These are phyloP conservation scores for Chironomus tentans DNA, from an alignment of 2,888 invertebrate species.

Conservation along the genomic window DNA sequence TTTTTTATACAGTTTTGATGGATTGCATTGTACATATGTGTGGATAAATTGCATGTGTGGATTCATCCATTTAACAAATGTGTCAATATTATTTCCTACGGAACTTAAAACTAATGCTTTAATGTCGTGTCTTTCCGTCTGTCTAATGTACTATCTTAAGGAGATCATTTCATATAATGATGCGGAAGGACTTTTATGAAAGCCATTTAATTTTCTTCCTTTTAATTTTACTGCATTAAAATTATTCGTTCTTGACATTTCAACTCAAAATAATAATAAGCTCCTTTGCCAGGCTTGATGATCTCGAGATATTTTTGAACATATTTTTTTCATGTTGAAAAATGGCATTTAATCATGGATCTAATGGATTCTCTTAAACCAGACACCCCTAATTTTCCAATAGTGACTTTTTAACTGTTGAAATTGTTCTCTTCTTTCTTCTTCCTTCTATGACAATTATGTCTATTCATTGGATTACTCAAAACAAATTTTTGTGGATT, in stretches of 20 bases:
- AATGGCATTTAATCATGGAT: slow-evolving; percentile 26
- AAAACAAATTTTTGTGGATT: too few relatives aligned
- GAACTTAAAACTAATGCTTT: background rate
- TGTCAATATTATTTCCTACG: slow-evolving; percentile 10
- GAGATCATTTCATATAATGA: background rate
- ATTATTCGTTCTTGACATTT: background rate
- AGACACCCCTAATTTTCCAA: slow-evolving; percentile 23
- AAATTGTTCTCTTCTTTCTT: too few relatives aligned
- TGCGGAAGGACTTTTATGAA: slow-evolving; percentile 1
- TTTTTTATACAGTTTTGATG: background rate
- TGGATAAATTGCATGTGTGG: background rate
- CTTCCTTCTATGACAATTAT: too few relatives aligned
- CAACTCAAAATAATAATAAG: background rate
- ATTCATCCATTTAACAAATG: background rate
- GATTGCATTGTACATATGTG: background rate
- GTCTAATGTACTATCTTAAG: too few relatives aligned
- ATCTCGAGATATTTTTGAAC: background rate
- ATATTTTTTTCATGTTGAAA: background rate
- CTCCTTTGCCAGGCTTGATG: background rate
- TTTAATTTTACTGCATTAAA: background rate
- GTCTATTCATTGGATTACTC: too few relatives aligned
- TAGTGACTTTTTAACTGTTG: too few relatives aligned
- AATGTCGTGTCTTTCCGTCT: too few relatives aligned
- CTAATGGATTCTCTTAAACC: slow-evolving; percentile 17
- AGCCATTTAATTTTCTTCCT: background rate